A percentile compares a stretch with the other conserved stretches of the same genome.
Conservation (phyloP, 2,797 vertebrate genomes). For the Melanogrammus aeglefinus region DNA sequence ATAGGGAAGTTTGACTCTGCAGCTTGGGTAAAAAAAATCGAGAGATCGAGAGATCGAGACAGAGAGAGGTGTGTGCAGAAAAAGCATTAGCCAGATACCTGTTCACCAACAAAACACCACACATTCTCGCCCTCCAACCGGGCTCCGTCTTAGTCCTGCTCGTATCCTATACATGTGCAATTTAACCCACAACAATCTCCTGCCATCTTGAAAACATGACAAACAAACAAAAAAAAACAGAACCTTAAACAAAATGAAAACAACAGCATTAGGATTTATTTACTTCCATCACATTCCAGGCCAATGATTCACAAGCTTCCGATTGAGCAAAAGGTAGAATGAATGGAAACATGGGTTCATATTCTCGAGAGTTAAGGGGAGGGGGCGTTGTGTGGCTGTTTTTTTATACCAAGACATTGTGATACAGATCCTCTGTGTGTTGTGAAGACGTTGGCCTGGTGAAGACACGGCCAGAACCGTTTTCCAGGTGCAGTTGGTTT, state of each 20-base stretch:
- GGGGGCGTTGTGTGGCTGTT: not conserved
- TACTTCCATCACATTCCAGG: not conserved
- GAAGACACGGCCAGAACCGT: not conserved
- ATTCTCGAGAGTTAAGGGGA: not conserved
- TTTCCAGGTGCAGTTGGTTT: not conserved
- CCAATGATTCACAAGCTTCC: not conserved
- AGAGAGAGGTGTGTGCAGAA: not conserved
- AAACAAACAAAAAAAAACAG: not conserved
- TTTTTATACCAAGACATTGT: not conserved
- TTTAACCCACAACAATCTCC: constrained; percentile 1
- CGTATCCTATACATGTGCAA: constrained; percentile 3
- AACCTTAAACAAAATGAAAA: not conserved
- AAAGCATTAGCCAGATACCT: constrained; percentile 22
- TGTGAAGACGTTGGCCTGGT: not conserved
- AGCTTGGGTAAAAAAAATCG: not conserved
- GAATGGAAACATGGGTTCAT: not conserved
- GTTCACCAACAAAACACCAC: constrained; percentile 18
- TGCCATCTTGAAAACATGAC: not conserved
- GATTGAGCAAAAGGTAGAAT: not conserved
- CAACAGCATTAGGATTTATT: not conserved
- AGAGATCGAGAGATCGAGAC: not conserved
- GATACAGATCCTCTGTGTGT: not conserved
- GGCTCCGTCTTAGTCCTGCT: constrained; percentile 42
- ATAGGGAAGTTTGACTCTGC: not conserved
- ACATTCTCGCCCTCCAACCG: constrained; percentile 2